Percentiles rank a stretch among this genome's conserved stretches.
phyloP scores from a whole-genome alignment of 2,797 vertebrate species.

The Myiotriccus ornatus region DNA sequence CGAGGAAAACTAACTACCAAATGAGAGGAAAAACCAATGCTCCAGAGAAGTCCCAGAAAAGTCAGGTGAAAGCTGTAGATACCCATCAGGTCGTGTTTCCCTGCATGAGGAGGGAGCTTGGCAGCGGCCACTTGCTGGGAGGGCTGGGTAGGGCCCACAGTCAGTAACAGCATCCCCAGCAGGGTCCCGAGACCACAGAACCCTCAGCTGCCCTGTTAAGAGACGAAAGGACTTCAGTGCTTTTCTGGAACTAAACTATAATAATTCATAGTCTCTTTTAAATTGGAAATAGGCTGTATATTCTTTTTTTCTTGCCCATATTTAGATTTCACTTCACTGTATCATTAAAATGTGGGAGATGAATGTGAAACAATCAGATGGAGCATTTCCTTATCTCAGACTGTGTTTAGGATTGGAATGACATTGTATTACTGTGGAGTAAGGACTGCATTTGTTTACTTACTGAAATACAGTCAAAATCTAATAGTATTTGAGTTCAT shows the following conservation, averaged over 20 bases:
- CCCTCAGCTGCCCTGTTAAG: neutral
- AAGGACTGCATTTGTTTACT: neutral
- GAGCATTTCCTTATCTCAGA: neutral
- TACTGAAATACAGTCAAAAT: neutral
- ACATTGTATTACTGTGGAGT: neutral
- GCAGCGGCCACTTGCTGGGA: neutral
- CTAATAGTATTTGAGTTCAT: neutral
- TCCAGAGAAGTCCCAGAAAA: neutral
- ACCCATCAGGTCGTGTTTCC: neutral
- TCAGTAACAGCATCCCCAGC: neutral
- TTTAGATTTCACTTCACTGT: neutral
- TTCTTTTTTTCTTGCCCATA: neutral
- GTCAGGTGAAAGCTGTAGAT: neutral
- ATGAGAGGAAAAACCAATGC: neutral
- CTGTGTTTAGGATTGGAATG: neutral
- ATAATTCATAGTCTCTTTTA: neutral
- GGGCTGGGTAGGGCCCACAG: neutral
- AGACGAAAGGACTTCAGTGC: neutral
- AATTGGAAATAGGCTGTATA: neutral
- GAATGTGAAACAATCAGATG: neutral
- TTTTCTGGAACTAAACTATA: neutral
- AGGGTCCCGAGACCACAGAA: neutral
- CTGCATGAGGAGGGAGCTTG: accelerated
- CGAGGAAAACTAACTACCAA: neutral
- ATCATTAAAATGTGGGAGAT: neutral